Conservation (phyloP, 2,113 vertebrate genomes). For the Solenodon paradoxus region DNA sequence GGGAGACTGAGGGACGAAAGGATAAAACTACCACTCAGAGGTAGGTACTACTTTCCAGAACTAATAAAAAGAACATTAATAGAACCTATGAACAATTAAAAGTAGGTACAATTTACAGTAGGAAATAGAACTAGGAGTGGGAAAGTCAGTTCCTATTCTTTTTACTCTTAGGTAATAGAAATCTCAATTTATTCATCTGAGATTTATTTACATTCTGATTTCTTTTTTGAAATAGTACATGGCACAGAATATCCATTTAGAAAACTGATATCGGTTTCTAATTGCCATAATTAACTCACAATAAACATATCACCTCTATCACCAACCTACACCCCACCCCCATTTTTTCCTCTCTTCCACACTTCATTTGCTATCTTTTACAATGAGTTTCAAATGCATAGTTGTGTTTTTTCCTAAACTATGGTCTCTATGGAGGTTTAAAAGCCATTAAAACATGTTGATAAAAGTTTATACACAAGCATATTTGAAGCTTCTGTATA, state of each 20-base stretch:
- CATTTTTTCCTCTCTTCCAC: neutral
- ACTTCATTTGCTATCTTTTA: neutral
- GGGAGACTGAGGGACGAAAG: neutral
- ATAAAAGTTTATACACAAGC: neutral
- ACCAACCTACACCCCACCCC: neutral
- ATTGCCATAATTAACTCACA: neutral
- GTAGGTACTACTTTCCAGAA: neutral
- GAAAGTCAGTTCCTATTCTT: neutral
- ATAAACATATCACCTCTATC: neutral
- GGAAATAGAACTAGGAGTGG: neutral
- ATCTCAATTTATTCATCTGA: no score
- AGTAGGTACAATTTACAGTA: neutral
- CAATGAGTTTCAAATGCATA: neutral
- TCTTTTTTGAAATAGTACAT: no score
- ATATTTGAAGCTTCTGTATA: neutral
- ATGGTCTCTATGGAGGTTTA: neutral
- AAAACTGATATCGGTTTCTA: slow-evolving; percentile 2
- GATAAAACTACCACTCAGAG: neutral
- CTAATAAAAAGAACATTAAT: neutral
- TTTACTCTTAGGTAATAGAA: neutral
- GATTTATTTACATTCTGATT: no score
- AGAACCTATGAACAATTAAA: neutral
- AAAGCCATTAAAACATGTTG: neutral
- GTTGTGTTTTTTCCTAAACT: neutral
- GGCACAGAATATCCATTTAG: neutral